Conservation (phyloP, 2,113 vertebrate species). For the Aptenodytes patagonicus region DNA sequence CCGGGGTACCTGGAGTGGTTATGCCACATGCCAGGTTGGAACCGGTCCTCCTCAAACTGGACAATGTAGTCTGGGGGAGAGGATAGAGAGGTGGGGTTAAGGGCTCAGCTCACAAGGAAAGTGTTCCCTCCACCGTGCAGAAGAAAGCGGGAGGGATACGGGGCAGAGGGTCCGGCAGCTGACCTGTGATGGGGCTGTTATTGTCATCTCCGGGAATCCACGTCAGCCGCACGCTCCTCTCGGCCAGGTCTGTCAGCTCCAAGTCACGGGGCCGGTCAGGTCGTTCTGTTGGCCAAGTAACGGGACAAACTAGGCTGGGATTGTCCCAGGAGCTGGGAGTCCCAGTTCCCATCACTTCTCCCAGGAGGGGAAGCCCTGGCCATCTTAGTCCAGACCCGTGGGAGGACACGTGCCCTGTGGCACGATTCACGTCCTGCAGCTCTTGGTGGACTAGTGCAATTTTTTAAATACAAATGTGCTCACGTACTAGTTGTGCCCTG, state of each 20-base stretch:
- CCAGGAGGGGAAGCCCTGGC: not conserved
- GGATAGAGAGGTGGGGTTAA: not conserved
- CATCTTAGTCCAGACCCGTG: rapidly evolving
- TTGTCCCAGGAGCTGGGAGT: not conserved
- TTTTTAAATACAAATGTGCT: not conserved
- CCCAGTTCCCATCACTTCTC: not conserved
- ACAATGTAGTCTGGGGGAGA: slow-evolving; percentile 84
- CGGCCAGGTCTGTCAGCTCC: slow-evolving; percentile 86
- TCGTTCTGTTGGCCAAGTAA: slow-evolving; percentile 72
- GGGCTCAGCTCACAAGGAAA: not conserved
- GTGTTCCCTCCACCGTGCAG: not conserved
- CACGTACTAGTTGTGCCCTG: not conserved
- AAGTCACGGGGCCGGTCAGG: slow-evolving; percentile 89
- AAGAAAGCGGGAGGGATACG: rapidly evolving
- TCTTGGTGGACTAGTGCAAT: not conserved
- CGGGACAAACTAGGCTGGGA: not conserved
- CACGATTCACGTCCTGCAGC: rapidly evolving
- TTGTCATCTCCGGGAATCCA: slow-evolving; percentile 93
- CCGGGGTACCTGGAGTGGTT: slow-evolving; percentile 86
- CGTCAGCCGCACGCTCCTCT: slow-evolving; percentile 87
- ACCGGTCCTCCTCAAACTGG: slow-evolving; percentile 90
- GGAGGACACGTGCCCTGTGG: not conserved
- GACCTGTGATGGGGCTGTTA: slow-evolving; percentile 91
- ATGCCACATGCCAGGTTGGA: slow-evolving; percentile 86
- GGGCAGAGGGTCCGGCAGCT: not conserved